These are phyloP conservation scores for Alectura lathami DNA, from an alignment of 2,113 vertebrate species.

Conservation along the genomic window DNA sequence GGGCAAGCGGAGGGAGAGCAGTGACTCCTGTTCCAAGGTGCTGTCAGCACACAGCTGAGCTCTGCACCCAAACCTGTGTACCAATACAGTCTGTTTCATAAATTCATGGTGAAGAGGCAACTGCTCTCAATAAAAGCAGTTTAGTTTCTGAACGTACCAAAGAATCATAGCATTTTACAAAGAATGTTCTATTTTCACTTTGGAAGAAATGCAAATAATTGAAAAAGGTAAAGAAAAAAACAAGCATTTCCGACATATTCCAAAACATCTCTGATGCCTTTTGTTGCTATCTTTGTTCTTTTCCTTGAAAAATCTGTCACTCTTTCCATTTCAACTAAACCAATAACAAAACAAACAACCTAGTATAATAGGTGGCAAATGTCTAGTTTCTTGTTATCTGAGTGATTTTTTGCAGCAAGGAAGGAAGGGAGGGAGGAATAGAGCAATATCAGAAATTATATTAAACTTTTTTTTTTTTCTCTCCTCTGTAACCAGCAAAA, in stretches of 20 bases:
- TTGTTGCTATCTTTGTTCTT: neutral
- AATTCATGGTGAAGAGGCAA: neutral
- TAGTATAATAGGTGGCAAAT: neutral
- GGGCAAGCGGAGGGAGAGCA: neutral
- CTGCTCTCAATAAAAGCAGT: neutral
- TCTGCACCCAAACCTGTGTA: neutral
- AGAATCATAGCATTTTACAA: neutral
- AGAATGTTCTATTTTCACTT: neutral
- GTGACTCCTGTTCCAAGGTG: neutral
- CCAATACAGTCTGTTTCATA: neutral
- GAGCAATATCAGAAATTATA: neutral
- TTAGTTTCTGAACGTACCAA: neutral
- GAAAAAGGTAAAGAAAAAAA: neutral
- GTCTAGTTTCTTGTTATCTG: neutral
- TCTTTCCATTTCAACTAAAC: neutral
- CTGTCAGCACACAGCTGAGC: neutral
- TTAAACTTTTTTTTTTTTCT: neutral
- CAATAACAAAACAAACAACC: neutral
- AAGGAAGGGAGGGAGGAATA: neutral
- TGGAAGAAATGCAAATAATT: neutral
- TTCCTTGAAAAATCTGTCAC: slow-evolving; percentile 1
- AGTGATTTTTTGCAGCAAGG: neutral
- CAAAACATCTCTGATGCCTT: neutral
- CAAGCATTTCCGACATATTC: neutral
- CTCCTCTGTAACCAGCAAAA: slow-evolving; percentile 12